Evolutionary conservation across 2,797 vertebrate genomes (phyloP).

Genomic region (Girardinus metallicus): DNA sequence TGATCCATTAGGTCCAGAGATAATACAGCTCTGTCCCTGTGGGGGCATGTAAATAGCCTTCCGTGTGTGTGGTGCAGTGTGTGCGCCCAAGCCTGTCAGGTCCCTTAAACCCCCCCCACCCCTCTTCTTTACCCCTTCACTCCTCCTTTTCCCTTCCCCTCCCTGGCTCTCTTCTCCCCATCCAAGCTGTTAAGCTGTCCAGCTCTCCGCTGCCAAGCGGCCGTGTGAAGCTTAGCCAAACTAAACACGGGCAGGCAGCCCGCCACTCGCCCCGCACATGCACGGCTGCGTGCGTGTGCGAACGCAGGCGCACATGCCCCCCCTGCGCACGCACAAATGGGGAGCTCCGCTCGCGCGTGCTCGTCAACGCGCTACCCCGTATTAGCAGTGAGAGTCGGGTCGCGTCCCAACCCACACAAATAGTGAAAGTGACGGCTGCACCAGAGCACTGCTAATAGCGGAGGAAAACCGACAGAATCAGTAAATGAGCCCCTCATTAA

Average conservation of each 20-base stretch:
- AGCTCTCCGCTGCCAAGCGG: constrained; percentile 89
- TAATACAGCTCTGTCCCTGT: constrained; percentile 44
- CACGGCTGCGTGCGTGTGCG: constrained; percentile 23
- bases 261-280: constrained; percentile 78
- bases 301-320: constrained; percentile 18
- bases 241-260: constrained; percentile 93
- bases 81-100: constrained; percentile 53
- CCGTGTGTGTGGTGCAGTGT: constrained; percentile 21
- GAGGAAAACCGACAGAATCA: constrained; percentile 78
- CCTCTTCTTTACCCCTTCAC: constrained; percentile 56
- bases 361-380: background rate
- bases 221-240: constrained; percentile 93
- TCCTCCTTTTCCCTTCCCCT: constrained; percentile 54
- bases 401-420: constrained; percentile 66
- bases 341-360: background rate
- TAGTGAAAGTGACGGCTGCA: constrained; percentile 60
- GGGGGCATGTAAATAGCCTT: constrained; percentile 60
- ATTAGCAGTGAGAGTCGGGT: constrained; percentile 63
- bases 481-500: constrained; percentile 83
- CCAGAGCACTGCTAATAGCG: constrained; percentile 68
- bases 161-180: constrained; percentile 82
- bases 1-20: constrained; percentile 58
- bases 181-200: constrained; percentile 89
- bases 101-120: constrained; percentile 66
- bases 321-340: background rate